Conservation (phyloP, 1,140 invertebrate genomes). For the Nixonia krombeini region DNA sequence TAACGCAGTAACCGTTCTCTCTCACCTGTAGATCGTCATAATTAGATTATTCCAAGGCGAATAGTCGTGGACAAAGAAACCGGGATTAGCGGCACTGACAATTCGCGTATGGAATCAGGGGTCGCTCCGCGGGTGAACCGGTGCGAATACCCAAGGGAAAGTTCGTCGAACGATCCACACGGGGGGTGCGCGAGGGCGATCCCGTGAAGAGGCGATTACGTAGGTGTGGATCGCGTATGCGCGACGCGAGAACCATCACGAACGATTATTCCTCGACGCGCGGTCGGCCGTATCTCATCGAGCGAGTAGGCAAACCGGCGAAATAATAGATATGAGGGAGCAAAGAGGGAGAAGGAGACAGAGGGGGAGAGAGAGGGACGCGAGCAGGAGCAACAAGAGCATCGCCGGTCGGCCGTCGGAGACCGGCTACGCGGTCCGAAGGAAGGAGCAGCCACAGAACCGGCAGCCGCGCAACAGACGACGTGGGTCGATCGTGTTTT, state of each 20-base stretch:
- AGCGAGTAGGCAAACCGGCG: constrained; percentile 59
- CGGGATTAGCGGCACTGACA: too few species aligned
- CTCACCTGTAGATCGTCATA: too few species aligned
- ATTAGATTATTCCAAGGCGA: not conserved
- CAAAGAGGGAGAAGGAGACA: constrained; percentile 39
- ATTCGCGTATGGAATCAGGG: too few species aligned
- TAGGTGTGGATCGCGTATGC: not conserved
- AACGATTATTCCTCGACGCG: constrained; percentile 37
- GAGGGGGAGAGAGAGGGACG: constrained; percentile 24
- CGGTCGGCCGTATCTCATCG: too few species aligned
- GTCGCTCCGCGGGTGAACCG: too few species aligned
- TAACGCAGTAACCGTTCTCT: too few species aligned
- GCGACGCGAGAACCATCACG: constrained; percentile 27
- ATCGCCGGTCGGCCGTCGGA: constrained; percentile 3
- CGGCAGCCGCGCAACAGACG: constrained; percentile 54
- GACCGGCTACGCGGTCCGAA: not conserved
- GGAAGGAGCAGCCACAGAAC: constrained; percentile 37
- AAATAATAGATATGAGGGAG: constrained; percentile 62
- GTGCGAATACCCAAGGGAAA: too few species aligned
- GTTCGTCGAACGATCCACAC: constrained; percentile 39
- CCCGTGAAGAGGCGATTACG: too few species aligned
- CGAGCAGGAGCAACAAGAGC: constrained; percentile 16
- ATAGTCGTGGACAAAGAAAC: not conserved
- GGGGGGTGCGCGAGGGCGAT: constrained; percentile 13
- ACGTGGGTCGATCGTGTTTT: constrained; percentile 67